phyloP scores from a whole-genome alignment of 2,888 invertebrate species.

The Chorisops tibialis region DNA sequence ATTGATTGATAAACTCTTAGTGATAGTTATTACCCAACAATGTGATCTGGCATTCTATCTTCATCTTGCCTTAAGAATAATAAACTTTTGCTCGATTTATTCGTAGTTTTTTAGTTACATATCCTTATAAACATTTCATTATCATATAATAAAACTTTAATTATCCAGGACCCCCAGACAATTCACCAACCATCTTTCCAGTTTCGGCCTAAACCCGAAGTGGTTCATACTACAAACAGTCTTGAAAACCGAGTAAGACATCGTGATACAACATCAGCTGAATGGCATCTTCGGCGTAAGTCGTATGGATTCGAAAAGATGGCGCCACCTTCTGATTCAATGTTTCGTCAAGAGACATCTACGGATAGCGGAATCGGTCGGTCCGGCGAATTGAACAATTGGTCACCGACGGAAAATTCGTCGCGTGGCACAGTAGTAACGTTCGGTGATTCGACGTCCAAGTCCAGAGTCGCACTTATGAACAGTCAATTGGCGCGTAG shows the following conservation, averaged over 20 bases:
- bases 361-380: slow-evolving; percentile 75
- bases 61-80: too few relatives aligned
- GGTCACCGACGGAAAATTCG: slow-evolving; percentile 43
- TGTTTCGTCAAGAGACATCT: slow-evolving; percentile 65
- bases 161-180: slow-evolving; percentile 27
- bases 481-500: slow-evolving; percentile 34
- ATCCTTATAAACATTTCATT: too few relatives aligned
- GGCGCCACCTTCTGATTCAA: slow-evolving; percentile 46
- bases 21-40: too few relatives aligned
- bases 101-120: too few relatives aligned
- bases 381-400: slow-evolving; percentile 63
- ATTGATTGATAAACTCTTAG: too few relatives aligned
- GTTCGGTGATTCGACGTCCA: slow-evolving; percentile 38
- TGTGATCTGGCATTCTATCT: too few relatives aligned
- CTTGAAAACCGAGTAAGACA: slow-evolving; percentile 44
- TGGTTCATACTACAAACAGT: slow-evolving; percentile 42
- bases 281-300: slow-evolving; percentile 72
- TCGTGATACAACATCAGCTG: slow-evolving; percentile 52
- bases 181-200: slow-evolving; percentile 25
- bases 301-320: slow-evolving; percentile 72
- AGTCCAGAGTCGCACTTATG: slow-evolving; percentile 29
- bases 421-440: slow-evolving; percentile 47
- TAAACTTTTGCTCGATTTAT: too few relatives aligned
- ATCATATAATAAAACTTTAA: too few relatives aligned
- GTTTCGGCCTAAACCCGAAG: slow-evolving; percentile 10